These are phyloP conservation scores for Ophthalmolycus amberensis DNA, from an alignment of 2,113 vertebrate genomes.

Conservation along the genomic window DNA sequence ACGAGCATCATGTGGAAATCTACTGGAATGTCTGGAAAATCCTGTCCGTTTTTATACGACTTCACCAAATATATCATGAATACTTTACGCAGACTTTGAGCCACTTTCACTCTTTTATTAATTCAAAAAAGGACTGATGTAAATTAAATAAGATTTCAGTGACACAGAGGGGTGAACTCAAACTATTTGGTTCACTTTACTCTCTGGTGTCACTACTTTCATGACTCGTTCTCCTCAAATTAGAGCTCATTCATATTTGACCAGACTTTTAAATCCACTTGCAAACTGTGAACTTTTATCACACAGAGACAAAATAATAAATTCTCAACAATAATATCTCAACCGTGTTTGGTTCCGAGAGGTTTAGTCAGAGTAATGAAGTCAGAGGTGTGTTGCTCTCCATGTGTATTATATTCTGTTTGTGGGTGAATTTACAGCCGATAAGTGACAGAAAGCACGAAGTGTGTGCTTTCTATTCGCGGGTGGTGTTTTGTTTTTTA, in stretches of 20 bases:
- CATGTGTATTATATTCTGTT: constrained; percentile 4
- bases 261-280: constrained; percentile 35
- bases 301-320: not conserved
- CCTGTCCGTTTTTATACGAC: constrained; percentile 21
- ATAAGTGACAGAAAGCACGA: constrained; percentile 16
- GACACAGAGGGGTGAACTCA: constrained; percentile 22
- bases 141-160: constrained; percentile 31
- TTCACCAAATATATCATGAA: constrained; percentile 18
- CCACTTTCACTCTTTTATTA: constrained; percentile 17
- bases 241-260: constrained; percentile 57
- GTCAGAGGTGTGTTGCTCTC: not conserved
- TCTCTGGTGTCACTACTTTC: constrained; percentile 15
- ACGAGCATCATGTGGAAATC: not conserved
- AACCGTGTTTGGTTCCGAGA: constrained; percentile 6
- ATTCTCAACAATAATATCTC: too few species aligned
- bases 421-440: constrained; percentile 24
- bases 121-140: constrained; percentile 23
- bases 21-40: not conserved
- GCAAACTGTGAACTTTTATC: constrained; percentile 23
- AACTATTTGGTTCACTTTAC: constrained; percentile 25
- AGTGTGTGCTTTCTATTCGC: constrained; percentile 29
- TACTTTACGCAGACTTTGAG: constrained; percentile 18
- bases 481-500: constrained; percentile 56
- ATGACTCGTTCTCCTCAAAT: constrained; percentile 18
- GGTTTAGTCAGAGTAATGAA: constrained; percentile 16